Evolutionary conservation across 1,140 invertebrate genomes (phyloP).

Genomic region (Grapholita molesta): DNA sequence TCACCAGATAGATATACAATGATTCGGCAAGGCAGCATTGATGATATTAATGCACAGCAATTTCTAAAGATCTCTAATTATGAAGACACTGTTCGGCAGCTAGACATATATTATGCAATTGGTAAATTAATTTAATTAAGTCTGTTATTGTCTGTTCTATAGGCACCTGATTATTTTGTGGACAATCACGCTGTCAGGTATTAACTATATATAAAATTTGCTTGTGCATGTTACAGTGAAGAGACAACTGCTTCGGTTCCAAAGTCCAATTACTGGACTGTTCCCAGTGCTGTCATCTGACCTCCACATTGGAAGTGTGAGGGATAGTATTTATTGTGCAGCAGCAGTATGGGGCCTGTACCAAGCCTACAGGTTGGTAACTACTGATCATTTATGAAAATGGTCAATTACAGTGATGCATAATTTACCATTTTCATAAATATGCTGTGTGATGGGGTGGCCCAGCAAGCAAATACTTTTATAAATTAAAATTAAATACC

Average conservation of each 20-base stretch:
- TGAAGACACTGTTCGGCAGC: slow-evolving; percentile 92
- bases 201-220: too few relatives aligned
- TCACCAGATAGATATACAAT: slow-evolving; percentile 55
- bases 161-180: too few relatives aligned
- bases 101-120: slow-evolving; percentile 96
- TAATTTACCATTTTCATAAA: too few relatives aligned
- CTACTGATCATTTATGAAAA: too few relatives aligned
- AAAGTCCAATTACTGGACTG: slow-evolving; percentile 96
- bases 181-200: too few relatives aligned
- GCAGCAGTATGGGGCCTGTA: slow-evolving; percentile 96
- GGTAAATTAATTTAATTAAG: slow-evolving; percentile 77
- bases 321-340: slow-evolving; percentile 98
- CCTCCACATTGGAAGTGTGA: slow-evolving; percentile 88
- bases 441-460: too few relatives aligned
- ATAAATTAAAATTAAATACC: too few relatives aligned
- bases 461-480: too few relatives aligned
- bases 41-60: slow-evolving; percentile 86
- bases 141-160: too few relatives aligned
- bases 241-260: slow-evolving; percentile 92
- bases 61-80: slow-evolving; percentile 91
- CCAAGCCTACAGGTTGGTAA: slow-evolving; percentile 92
- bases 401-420: too few relatives aligned
- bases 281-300: slow-evolving; percentile 95
- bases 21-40: slow-evolving; percentile 81
- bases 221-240: slow-evolving; percentile 88